These are phyloP conservation scores for Saccostrea glomerata DNA, from an alignment of 1,140 invertebrate genomes.

Conservation along the genomic window DNA sequence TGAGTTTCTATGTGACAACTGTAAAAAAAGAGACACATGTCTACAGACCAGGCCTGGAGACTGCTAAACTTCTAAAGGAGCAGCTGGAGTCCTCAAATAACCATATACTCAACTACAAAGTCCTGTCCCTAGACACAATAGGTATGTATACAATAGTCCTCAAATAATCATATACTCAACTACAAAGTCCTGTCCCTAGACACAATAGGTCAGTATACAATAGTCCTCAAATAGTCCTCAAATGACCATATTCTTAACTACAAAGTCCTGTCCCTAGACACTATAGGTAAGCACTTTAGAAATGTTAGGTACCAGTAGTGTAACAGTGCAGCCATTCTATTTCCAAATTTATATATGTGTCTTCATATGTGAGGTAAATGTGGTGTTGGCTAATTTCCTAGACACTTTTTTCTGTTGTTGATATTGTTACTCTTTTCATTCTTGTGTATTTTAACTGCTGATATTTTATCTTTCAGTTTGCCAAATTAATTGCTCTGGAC, in stretches of 20 bases:
- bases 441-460: not conserved
- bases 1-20: conserved; percentile 67
- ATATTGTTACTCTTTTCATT: too few relatives aligned
- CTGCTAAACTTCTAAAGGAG: conserved; percentile 60
- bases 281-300: too few relatives aligned
- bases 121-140: conserved; percentile 63
- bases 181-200: not conserved
- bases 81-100: conserved; percentile 72
- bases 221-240: not conserved
- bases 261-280: too few relatives aligned
- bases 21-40: conserved; percentile 53
- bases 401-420: too few relatives aligned
- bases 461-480: conserved; percentile 82
- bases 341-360: too few relatives aligned
- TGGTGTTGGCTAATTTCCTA: too few relatives aligned
- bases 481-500: conserved; percentile 95
- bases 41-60: conserved; percentile 60
- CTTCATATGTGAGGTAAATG: too few relatives aligned
- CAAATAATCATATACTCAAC: not conserved
- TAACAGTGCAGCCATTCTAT: too few relatives aligned
- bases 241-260: too few relatives aligned
- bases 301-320: too few relatives aligned
- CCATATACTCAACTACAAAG: conserved; percentile 63
- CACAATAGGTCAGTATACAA: not conserved
- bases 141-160: conserved; percentile 61